Percentiles rank a stretch among this genome's conserved stretches.
phyloP scores from a whole-genome alignment of 2,888 invertebrate genomes.

The Calliphora vomitoria region DNA sequence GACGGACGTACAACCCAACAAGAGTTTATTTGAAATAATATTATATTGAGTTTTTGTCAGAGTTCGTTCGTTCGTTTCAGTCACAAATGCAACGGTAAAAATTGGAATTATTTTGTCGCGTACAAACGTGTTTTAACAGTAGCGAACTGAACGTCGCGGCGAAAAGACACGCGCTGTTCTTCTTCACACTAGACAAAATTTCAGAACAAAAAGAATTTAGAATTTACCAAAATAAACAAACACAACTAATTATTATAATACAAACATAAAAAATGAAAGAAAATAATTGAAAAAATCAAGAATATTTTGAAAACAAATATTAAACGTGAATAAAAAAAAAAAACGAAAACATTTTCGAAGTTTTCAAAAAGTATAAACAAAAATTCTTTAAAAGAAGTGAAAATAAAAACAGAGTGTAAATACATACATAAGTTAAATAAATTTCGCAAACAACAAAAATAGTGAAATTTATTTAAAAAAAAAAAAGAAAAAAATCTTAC shows the following conservation, averaged over 20 bases:
- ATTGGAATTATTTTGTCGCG: conserved; percentile 76
- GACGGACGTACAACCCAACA: conserved; percentile 53
- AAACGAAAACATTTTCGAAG: conserved; percentile 38
- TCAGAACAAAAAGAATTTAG: conserved; percentile 42
- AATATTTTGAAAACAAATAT: conserved; percentile 45
- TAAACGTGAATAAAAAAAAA: neutral
- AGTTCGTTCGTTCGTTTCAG: conserved; percentile 65
- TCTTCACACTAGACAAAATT: conserved; percentile 57
- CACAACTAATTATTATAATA: neutral
- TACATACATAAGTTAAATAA: neutral
- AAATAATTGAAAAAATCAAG: neutral
- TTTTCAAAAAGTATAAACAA: conserved; percentile 39
- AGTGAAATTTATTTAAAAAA: neutral
- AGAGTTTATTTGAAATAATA: conserved; percentile 69
- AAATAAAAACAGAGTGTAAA: conserved; percentile 24
- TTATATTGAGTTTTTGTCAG: conserved; percentile 67
- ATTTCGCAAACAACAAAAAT: neutral
- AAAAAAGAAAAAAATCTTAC: conserved; percentile 4
- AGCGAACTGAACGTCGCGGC: conserved; percentile 84
- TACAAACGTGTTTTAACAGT: conserved; percentile 79
- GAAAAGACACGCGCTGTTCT: conserved; percentile 84
- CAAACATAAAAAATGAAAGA: conserved; percentile 13
- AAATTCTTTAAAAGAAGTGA: conserved; percentile 27
- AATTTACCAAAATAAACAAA: conserved; percentile 44
- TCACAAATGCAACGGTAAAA: conserved; percentile 79